Base-by-base conservation (phyloP, 2,797 vertebrate species). In the Odontamblyopus lacepedii region DNA sequence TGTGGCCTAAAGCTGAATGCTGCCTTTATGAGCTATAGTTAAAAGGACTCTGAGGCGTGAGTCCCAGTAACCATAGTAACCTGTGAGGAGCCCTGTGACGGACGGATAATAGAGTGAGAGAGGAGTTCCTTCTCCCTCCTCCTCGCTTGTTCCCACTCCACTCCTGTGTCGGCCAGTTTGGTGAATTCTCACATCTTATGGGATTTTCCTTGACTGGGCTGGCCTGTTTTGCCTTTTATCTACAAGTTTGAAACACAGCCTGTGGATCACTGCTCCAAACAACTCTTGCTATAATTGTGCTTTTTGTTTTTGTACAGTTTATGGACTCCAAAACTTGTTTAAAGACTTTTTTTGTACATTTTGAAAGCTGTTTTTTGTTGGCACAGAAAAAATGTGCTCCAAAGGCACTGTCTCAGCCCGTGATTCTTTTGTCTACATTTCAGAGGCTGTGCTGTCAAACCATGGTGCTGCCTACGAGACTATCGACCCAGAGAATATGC, bases 31-130 rank as follows among this genome's bases (percentile, higher is more conserved):
- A 92, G 92, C 87, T 83, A 93, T 91, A 88, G 92, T 93, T 92
- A 91, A 93, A 93, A 92, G 90, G 89, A 92, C 92, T 92, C 90
- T 86, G 91, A 91, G 89, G 91, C 88, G 88, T 88, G 92, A 92
- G 92, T 91, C 87, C 78, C 86, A 72, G 91, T 93, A 91, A 83
- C 93, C 92, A 92, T 93, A 87, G 91, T 79, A 91, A 93, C 93
- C 79, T 90, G 83, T 85, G 86, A 89, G 91, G 90, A 93, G 92
- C 90, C 89, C 90, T 89, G 85, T 90, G 92, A 93, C 86, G 84
- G 88, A 87, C 83, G 84, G 89, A 94, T 94, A 94, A 94, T 94
- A 86, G 91, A 92, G 87, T 89, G 87, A 91, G 88, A 92, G 89
- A 91, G 91, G 88, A 93, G 91, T 92, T 93, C 82, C 91, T 92